Evolutionary conservation across 2,113 vertebrate species (phyloP), one percentile per base, ranked within the genome.

Genomic region (Osmerus mordax): DNA sequence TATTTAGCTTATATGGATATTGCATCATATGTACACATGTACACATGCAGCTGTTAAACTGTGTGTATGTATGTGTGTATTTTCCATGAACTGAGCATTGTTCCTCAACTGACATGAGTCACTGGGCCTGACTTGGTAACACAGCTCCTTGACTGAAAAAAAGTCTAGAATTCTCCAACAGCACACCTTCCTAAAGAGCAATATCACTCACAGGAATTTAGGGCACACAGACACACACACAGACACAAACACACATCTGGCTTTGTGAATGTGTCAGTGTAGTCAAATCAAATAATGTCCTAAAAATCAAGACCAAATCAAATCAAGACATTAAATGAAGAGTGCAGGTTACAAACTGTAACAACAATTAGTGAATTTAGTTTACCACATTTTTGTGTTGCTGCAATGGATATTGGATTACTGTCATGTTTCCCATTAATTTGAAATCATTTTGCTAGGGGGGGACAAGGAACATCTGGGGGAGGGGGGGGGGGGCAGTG

Each of bases 201-300:
- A 62, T 18, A 62, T 21, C 21, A 12, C 13, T 61, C 23, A 61
- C 11, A 61, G 3, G 36, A 41, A 41, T 6, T 41, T 41, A 41
- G 36, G 36, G 36, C 29, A 47, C n/a, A 60, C 63, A 65, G 15
- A 29, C 16, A 41, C 63, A 64, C 60, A 61, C 23, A 23, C 23
- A 23, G 23, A 23, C 23, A 29, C 47, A 63, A 23, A 61, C n/a
- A 12, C 23, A 65, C 52, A 29, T 54, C 52, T 65, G 21, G 36
- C 7, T 18, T 41, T 19, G 19, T 5, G n/a, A 19, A 36, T 36
- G 4, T 62, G 28, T 36, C 66, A 53, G 72, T 67, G 69, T 64
- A 12, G 65, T 60, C 64, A 73, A 69, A 81, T 77, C 69, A 53
- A 67, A 71, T 81, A 70, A 83, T 64, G 53, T 75, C 47, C 72